Evolutionary conservation across 1,140 invertebrate species (phyloP), one percentile per base, ranked within the genome.

Genomic region (Drosophila busckii): DNA sequence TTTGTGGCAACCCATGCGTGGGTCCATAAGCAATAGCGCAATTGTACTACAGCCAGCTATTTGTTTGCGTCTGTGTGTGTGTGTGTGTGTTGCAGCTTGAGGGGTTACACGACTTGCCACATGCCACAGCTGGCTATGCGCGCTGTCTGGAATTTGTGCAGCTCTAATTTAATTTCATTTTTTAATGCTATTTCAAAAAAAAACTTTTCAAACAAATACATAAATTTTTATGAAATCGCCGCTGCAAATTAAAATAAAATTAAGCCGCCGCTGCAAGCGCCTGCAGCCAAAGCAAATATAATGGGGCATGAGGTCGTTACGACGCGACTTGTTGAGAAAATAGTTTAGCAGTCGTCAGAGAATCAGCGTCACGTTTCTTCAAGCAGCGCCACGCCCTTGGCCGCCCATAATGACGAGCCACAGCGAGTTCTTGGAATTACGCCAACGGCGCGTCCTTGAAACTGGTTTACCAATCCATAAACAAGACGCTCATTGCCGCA

Each of bases 101-200:
- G 49, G 42, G 13, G 49, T 45, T 40, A 48, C 34, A 42, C 46
- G 62, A 52, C 62, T 73, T 61, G 61, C 69, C 55, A 48, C 60
- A 65, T 69, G 65, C 59, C 52, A 70, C 70, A 78, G 71, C 71
- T 76, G 71, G n/a, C n/a, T n/a, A n/a, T n/a, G n/a, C n/a, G n/a
- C n/a, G n/a, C n/a, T n/a, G n/a, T n/a, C n/a, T n/a, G n/a, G n/a
- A n/a, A n/a, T n/a, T n/a, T n/a, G n/a, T n/a, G n/a, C n/a, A n/a
- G n/a, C n/a, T n/a, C n/a, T n/a, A n/a, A n/a, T n/a, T n/a, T n/a
- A n/a, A n/a, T n/a, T n/a, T n/a, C n/a, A n/a, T n/a, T n/a, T n/a
- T n/a, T n/a, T n/a, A n/a, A n/a, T n/a, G n/a, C n/a, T n/a, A n/a
- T n/a, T n/a, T n/a, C n/a, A n/a, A n/a, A n/a, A n/a, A n/a, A n/a